Conservation (phyloP, 1,140 invertebrate genomes). For the Spodoptera litura region DNA sequence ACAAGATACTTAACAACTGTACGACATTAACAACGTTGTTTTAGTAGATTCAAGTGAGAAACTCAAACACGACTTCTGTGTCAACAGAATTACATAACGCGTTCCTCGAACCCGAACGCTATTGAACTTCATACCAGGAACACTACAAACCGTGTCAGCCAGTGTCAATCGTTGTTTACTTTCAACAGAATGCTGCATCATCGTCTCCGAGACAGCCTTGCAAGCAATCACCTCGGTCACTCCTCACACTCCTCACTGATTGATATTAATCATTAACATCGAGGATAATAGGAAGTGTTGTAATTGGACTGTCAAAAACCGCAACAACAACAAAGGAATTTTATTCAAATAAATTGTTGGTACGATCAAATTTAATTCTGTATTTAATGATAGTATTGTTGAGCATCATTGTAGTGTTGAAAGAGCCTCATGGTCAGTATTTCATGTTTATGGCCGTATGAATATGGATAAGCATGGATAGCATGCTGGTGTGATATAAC, state of each 20-base stretch:
- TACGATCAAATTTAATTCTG: neutral
- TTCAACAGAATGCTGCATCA: constrained; percentile 29
- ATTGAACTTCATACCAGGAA: constrained; percentile 22
- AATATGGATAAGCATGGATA: constrained; percentile 1
- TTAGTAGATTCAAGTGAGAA: neutral
- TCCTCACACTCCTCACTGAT: neutral
- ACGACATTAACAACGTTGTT: constrained; percentile 7
- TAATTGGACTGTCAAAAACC: constrained; percentile 25
- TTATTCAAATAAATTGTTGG: constrained; percentile 17
- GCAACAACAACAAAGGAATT: constrained; percentile 13
- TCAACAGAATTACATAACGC: constrained; percentile 3
- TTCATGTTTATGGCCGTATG: constrained; percentile 4
- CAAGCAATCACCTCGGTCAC: constrained; percentile 22
- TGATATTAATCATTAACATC: constrained; percentile 38
- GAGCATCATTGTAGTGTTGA: neutral
- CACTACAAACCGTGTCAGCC: constrained; percentile 17
- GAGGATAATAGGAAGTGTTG: constrained; percentile 17
- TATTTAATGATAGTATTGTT: neutral
- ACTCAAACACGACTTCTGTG: constrained; percentile 3
- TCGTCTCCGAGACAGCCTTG: constrained; percentile 39
- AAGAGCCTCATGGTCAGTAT: neutral
- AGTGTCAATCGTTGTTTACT: neutral
- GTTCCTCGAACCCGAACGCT: constrained; percentile 9
- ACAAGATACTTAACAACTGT: neutral
- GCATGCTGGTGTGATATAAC: constrained; percentile 2